phyloP scores from a whole-genome alignment of 2,888 invertebrate species.

The Melinaea marsaeus region DNA sequence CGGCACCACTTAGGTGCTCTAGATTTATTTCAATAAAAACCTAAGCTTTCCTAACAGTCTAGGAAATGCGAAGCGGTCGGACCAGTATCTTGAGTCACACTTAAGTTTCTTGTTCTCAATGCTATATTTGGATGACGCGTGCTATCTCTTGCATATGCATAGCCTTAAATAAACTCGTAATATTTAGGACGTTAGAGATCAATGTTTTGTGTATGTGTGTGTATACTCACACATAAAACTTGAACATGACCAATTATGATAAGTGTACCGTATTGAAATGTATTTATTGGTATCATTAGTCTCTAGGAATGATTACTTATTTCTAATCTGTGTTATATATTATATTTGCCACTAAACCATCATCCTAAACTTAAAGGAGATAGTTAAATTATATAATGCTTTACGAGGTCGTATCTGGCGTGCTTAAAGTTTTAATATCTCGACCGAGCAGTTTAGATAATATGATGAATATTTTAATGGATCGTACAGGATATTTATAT shows the following conservation, averaged over 20 bases:
- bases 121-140: constrained; percentile 17
- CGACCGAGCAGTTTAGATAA: constrained; percentile 27
- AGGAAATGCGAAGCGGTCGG: constrained; percentile 28
- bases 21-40: constrained; percentile 26
- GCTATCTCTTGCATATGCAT: constrained; percentile 25
- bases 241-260: too few relatives aligned
- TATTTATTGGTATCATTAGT: too few relatives aligned
- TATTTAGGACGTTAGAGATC: constrained; percentile 1
- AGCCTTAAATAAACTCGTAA: constrained; percentile 19
- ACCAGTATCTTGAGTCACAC: constrained; percentile 32
- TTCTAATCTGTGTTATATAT: too few relatives aligned
- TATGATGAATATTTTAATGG: constrained; percentile 13
- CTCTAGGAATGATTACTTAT: too few relatives aligned
- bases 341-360: too few relatives aligned
- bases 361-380: too few relatives aligned
- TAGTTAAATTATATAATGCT: constrained; percentile 6
- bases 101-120: constrained; percentile 22
- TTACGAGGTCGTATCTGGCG: constrained; percentile 25
- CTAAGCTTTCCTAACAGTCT: constrained; percentile 31
- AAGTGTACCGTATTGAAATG: too few relatives aligned
- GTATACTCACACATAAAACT: too few relatives aligned
- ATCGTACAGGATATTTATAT: constrained; percentile 14
- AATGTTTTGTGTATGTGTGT: too few relatives aligned
- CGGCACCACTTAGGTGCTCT: constrained; percentile 28
- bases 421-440: constrained; percentile 25